Base-by-base conservation (phyloP, 1,140 invertebrate genomes). In the Wiebesia pumilae region DNA sequence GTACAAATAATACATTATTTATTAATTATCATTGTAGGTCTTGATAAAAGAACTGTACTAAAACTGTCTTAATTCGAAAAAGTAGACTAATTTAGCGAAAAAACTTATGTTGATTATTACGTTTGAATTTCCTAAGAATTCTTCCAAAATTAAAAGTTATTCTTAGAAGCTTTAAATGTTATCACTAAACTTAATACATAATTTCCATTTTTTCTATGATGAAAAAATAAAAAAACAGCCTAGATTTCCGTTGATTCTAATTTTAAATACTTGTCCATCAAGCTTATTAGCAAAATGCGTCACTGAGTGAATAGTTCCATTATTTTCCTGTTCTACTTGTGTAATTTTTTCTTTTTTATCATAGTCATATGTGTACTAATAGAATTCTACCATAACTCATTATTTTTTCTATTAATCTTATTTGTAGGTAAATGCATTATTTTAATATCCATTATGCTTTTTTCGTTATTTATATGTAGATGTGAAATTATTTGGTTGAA, bases 221-320 rank as follows among this genome's bases (percentile, higher is more conserved):
- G 40, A 43, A 75, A 75, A 43, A 75, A 40, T 40, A 27, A 75
- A 43, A 43, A 10, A 54, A 35, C 43, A 30, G n/a, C 14, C n/a
- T 54, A 30, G 77, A 24, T 35, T 78, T 21, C 43, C 27, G 43
- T 14, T 4, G 3, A n/a, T 47, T 82, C 40, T 71, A 82, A 82
- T 43, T 82, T 69, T 82, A 82, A 65, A 82, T 30, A 51, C 38
- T 71, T 82, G 65, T 82, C 65, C 27, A 30, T 82, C 81, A 71
- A 82, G 58, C 27, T 82, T 16, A 30, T 71, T 82, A 16, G 65
- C 65, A 12, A 82, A 82, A 51, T 71, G 40, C 62, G 65, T 51
- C 81, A 82, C 30, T 33, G n/a, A 30, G 16, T n/a, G 77, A 77
- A 1, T 54, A 54, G n/a, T 6, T 35, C 27, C 35, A 0, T 27